Evolutionary conservation across 1,140 invertebrate species (phyloP).

Genomic region (Bradysia coprophila): DNA sequence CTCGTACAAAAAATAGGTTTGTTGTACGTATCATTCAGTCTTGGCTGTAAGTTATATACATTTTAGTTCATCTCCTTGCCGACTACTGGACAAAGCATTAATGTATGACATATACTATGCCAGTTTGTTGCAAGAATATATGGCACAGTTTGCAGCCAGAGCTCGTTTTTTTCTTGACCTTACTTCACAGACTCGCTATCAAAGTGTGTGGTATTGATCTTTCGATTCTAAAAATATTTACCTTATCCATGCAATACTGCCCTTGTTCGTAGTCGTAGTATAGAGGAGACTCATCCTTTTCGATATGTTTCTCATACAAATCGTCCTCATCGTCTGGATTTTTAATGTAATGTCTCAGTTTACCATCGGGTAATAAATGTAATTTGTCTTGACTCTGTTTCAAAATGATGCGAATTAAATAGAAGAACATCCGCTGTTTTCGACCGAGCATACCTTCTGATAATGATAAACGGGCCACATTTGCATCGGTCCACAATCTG

Average conservation of each 20-base stretch:
- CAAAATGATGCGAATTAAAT: constrained; percentile 8
- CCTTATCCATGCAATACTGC: constrained; percentile 63
- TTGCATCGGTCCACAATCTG: constrained; percentile 47
- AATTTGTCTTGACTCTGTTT: constrained; percentile 33
- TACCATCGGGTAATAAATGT: constrained; percentile 43
- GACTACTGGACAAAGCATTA: too few relatives aligned
- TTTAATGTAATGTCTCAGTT: constrained; percentile 43
- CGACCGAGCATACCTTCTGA: constrained; percentile 15
- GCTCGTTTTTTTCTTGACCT: too few relatives aligned
- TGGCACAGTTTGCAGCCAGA: too few relatives aligned
- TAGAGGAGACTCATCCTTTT: constrained; percentile 18
- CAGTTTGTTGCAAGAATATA: too few relatives aligned
- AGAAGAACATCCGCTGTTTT: neutral
- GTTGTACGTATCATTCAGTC: too few relatives aligned
- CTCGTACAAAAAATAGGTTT: too few relatives aligned
- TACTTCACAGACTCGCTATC: too few relatives aligned
- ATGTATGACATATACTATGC: too few relatives aligned
- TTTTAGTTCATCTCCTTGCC: too few relatives aligned
- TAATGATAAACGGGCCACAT: constrained; percentile 54
- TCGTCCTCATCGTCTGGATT: constrained; percentile 26
- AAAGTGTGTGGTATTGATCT: too few relatives aligned
- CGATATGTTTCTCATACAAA: constrained; percentile 12
- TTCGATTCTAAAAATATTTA: constrained; percentile 10
- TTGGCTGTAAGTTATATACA: too few relatives aligned
- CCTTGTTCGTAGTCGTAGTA: constrained; percentile 51